Base-by-base conservation (phyloP, 2,888 invertebrate genomes). In the Melinaea marsaeus region DNA sequence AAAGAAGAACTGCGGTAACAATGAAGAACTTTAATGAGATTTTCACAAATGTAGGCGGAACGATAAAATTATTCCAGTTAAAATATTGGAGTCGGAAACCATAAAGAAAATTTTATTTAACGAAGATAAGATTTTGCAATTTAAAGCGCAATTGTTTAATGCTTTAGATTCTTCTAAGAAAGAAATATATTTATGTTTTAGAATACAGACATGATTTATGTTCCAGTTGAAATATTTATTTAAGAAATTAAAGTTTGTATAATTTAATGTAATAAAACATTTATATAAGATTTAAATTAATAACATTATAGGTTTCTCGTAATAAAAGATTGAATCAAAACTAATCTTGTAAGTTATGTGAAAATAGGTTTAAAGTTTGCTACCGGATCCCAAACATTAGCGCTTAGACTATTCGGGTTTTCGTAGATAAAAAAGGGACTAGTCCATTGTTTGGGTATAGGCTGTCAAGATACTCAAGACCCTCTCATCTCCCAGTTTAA, bases 91-190 rank as follows among this genome's bases (percentile, higher is more conserved):
- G 76, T 82, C 83, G 88, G 87, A 88, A 84, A 81, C 76, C 79
- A 81, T 88, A 86, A 86, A 84, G 79, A 83, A 86, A 82, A 84
- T 87, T 83, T 82, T 79, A 82, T 82, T 81, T 84, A 84, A 84
- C 79, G 77, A 74, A 78, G 79, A 80, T 79, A 78, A 79, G 74
- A 80, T 81, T 84, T 85, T 78, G 72, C 69, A 76, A 78, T 79
- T 81, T 80, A 80, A 78, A 77, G 70, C 73, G 72, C 74, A 78
- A 77, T 80, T 79, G 75, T 75, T 75, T 75, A 74, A 71, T 75
- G 73, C 69, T 75, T 75, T 71, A 77, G 77, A 74, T 71, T 69
- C 65, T 56, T 62, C 59, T 57, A 59, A 32, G 57, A n/a, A 35
- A 59, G 58, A 58, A 59, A 65, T 65, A 61, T 61, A 47, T 66